phyloP scores from a whole-genome alignment of 37 sponge, comb jelly and placozoan species.

The Petrosia ficiformis region DNA sequence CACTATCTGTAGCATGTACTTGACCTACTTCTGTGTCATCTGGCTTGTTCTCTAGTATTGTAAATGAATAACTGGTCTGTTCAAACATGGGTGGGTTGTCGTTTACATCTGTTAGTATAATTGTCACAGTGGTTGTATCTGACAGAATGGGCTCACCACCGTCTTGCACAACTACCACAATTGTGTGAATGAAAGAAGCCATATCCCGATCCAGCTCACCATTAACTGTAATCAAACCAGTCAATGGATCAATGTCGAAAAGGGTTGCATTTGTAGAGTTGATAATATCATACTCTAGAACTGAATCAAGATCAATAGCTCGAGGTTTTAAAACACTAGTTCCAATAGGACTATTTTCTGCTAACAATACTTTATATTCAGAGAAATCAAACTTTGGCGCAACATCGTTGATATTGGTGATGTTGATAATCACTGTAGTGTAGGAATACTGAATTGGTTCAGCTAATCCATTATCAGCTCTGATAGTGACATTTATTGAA shows the following conservation, averaged over 20 bases:
- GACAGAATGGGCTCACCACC: slow-evolving; percentile 23
- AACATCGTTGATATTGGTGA: slow-evolving; percentile 73
- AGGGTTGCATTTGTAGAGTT: slow-evolving; percentile 29
- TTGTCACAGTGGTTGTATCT: slow-evolving; percentile 11
- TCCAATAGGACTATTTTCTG: slow-evolving; percentile 35
- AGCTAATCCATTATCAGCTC: slow-evolving; percentile 34
- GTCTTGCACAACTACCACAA: slow-evolving; percentile 44
- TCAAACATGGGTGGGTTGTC: slow-evolving; percentile 56
- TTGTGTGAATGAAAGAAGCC: slow-evolving; percentile 5
- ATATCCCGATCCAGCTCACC: slow-evolving; percentile 27
- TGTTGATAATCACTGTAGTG: slow-evolving; percentile 10
- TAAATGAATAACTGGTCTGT: slow-evolving; percentile 15
- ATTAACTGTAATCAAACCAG: slow-evolving; percentile 28
- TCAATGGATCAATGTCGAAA: slow-evolving; percentile 34
- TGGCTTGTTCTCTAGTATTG: slow-evolving; percentile 48
- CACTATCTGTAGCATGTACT: slow-evolving; percentile 16
- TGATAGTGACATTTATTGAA: slow-evolving; percentile 7
- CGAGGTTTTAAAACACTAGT: slow-evolving; percentile 13
- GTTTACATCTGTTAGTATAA: slow-evolving; percentile 34
- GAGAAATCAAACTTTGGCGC: slow-evolving; percentile 33
- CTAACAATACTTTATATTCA: slow-evolving; percentile 14
- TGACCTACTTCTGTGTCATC: slow-evolving; percentile 26
- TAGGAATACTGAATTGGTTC: slow-evolving; percentile 2
- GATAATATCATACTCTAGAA: slow-evolving; percentile 22
- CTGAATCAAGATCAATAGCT: slow-evolving; percentile 52